Percentiles rank a stretch among this genome's conserved stretches.
Evolutionary conservation across 2,113 vertebrate genomes (phyloP).

Genomic region (Dipodomys ordii): DNA sequence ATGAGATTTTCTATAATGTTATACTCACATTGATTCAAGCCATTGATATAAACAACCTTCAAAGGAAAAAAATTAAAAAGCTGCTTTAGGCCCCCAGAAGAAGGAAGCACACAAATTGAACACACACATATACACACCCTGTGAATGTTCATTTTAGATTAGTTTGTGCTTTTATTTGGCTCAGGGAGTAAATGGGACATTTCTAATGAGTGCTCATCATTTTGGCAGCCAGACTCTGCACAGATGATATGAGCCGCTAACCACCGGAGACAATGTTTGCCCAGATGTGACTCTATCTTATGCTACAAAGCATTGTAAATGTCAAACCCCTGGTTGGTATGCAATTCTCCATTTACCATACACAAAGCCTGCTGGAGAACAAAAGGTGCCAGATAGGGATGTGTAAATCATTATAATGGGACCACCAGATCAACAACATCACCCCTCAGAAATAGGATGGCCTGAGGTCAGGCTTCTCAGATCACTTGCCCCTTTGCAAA

Average conservation of each 20-base stretch:
- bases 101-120: conserved; percentile 63
- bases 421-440: conserved; percentile 60
- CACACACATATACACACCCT: conserved; percentile 29
- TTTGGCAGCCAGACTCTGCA: conserved; percentile 68
- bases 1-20: conserved; percentile 63
- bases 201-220: conserved; percentile 69
- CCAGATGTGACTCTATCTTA: conserved; percentile 76
- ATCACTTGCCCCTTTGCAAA: conserved; percentile 71
- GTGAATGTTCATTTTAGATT: conserved; percentile 68
- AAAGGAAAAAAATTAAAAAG: conserved; percentile 50
- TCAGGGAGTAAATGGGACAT: conserved; percentile 57
- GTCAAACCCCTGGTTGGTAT: conserved; percentile 69
- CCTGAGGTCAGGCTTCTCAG: conserved; percentile 62
- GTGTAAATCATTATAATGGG: conserved; percentile 70
- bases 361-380: conserved; percentile 77
- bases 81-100: conserved; percentile 28
- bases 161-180: conserved; percentile 75
- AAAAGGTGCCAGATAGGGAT: conserved; percentile 68
- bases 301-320: conserved; percentile 71
- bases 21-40: conserved; percentile 50
- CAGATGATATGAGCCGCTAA: conserved; percentile 75
- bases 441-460: conserved; percentile 54
- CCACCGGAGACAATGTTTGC: conserved; percentile 70
- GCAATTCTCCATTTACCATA: conserved; percentile 54
- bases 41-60: conserved; percentile 68